Base-by-base conservation (phyloP, 1,140 invertebrate genomes). In the Drosophila bocqueti region DNA sequence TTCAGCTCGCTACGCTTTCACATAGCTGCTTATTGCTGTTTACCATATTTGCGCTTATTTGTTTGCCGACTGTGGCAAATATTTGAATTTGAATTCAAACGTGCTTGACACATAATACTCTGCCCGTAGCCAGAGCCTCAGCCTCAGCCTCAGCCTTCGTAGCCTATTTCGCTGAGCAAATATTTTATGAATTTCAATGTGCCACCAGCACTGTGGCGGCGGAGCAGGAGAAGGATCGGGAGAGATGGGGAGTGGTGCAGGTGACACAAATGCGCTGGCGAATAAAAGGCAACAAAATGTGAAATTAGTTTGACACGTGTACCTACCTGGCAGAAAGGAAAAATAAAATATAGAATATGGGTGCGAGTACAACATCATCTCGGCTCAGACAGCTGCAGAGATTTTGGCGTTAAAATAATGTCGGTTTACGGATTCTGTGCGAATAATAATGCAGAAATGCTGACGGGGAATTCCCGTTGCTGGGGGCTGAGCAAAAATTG, bases 71-170 rank as follows among this genome's bases (percentile, higher is more conserved):
- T 66, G 72, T 87, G 69, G 81, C 77, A 87, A 87, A 87, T 87
- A 87, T 87, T 87, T 89, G 84, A 87, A 90, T 87, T 87, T 89
- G 82, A 87, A 87, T 87, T 84, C 84, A 84, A 87, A 89, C 84
- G 85, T 87, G 81, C 84, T 87, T 87, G 84, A 87, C 84, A 89
- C 84, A 89, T 87, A 87, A 87, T 89, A 89, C 81, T 65, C 68
- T 55, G 84, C 77, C 84, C 76, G 54, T 52, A 87, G 83, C 65
- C 36, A 58, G 60, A 31, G 66, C 54, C 69, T 11, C 3, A 49
- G 8, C 45, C 6, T 0, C 2, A 47, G 21, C 21, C 3, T 5
- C 13, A 29, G 34, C 61, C 69, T 60, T 75, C 58, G 83, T 72
- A 87, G 83, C 84, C 84, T 82, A 87, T 89, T 87, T 84, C 74